Percentiles rank a stretch among this genome's conserved stretches.
These are phyloP conservation scores for Paguma larvata DNA, from an alignment of 2,797 vertebrate genomes.

Conservation along the genomic window DNA sequence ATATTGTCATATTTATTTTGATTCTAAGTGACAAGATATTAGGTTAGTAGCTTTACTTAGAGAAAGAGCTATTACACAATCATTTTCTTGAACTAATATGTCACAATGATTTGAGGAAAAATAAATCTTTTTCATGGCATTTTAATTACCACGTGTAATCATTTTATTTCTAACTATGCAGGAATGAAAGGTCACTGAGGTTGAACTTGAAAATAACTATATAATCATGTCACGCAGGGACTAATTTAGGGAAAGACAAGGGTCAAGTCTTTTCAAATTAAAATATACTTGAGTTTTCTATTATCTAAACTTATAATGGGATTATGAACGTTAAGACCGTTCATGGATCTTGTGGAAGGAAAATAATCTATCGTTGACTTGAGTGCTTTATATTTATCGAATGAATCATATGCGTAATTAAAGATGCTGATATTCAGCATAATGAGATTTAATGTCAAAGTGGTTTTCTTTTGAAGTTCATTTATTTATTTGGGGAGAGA, in stretches of 20 bases:
- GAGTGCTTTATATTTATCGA: background rate
- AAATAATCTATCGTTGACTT: background rate
- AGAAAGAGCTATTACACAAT: background rate
- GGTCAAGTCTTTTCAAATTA: slow-evolving; percentile 59
- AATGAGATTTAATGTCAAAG: background rate
- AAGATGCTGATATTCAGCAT: background rate
- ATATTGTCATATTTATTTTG: slow-evolving; percentile 40
- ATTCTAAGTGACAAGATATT: background rate
- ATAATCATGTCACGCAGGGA: background rate
- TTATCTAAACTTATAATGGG: slow-evolving; percentile 22
- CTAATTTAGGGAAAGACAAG: slow-evolving; percentile 49
- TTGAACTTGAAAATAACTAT: slow-evolving; percentile 53
- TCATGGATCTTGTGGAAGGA: background rate
- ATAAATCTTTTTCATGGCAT: slow-evolving; percentile 40
- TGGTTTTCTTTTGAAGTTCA: too few species aligned
- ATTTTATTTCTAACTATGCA: slow-evolving; percentile 56
- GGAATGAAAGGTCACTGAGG: background rate
- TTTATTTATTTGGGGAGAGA: too few species aligned
- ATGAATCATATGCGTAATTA: background rate
- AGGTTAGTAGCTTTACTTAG: background rate
- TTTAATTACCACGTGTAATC: slow-evolving; percentile 58
- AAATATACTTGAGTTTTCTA: slow-evolving; percentile 33
- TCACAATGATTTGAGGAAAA: slow-evolving; percentile 49
- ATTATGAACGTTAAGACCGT: slow-evolving; percentile 46
- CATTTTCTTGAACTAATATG: slow-evolving; percentile 28